phyloP scores from a whole-genome alignment of 2,113 vertebrate genomes.

The Ciconia maguari region DNA sequence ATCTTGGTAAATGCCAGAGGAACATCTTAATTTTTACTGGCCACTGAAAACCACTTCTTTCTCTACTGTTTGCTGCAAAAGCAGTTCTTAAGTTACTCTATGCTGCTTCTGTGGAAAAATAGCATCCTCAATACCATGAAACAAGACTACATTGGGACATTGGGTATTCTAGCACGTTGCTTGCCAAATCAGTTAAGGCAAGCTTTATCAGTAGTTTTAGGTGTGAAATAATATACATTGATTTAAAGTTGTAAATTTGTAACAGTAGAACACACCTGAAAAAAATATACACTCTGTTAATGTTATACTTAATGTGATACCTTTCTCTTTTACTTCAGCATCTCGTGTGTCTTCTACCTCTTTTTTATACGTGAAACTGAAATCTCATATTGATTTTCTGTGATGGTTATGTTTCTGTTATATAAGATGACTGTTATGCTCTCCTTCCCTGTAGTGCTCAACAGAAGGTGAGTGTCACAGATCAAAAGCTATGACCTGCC shows the following conservation, averaged over 20 bases:
- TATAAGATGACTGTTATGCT: not conserved
- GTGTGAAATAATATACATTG: not conserved
- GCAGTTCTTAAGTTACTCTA: not conserved
- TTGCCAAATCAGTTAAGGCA: not conserved
- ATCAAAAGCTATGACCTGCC: not conserved
- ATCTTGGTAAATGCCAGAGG: not conserved
- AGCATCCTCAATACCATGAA: not conserved
- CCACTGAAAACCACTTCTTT: not conserved
- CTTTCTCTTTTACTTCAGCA: not conserved
- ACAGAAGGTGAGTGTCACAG: not conserved
- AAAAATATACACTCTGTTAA: not conserved
- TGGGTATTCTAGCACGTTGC: not conserved
- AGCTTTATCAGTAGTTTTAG: not conserved
- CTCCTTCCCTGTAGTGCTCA: not conserved
- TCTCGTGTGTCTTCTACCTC: not conserved
- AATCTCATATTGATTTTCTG: not conserved
- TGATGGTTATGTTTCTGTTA: not conserved
- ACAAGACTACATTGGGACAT: not conserved
- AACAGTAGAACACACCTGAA: not conserved
- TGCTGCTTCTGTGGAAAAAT: not conserved
- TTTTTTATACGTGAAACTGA: not conserved
- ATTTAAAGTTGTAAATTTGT: not conserved
- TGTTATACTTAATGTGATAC: not conserved
- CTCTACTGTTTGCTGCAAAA: not conserved
- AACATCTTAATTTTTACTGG: not conserved